Base-by-base conservation (phyloP, 2,888 invertebrate species). In the Strigamia crassipes region DNA sequence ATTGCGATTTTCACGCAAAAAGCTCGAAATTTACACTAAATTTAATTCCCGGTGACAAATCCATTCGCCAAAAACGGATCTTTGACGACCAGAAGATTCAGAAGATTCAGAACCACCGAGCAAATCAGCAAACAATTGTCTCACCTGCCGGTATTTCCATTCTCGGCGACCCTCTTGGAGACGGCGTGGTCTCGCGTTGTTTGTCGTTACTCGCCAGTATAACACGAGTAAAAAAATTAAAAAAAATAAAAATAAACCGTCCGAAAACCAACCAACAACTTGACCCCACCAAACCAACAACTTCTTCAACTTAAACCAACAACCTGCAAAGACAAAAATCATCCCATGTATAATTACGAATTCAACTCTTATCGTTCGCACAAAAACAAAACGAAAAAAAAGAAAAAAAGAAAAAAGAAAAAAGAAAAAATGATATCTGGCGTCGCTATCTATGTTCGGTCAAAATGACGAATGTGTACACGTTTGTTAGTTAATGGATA, bases 401-500 rank as follows among this genome's bases (percentile, higher is more conserved):
- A 66, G 1, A 66, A 51, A 18, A 51, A 18, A 6, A 1, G 1
- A 1, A 8, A 18, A 18, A 51, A 3, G 0, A 18, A 51, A 66
- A 66, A 66, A n/a, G 1, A 66, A 66, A 66, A 66, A 66, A 18
- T 8, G 61, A 66, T 23, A 66, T 66, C 61, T 23, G 23, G 61
- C 61, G 23, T 66, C 61, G 61, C 61, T 66, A 66, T 66, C 61
- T 66, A 66, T 66, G 61, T 66, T n/a, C 13, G 21, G 61, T 66
- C 21, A 66, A 66, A 23, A 66, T 66, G 61, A 66, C 61, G 61
- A 66, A 66, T 66, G 61, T 66, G 61, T 66, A 66, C 61, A 66
- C 5, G 61, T 21, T 51, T 21, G 61, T 66, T n/a, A 23, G 61
- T 66, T 66, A 66, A 66, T 66, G 61, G 61, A 18, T 66, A 66